Base-by-base conservation (phyloP, 2,797 vertebrate species). In the Buceros bicornis region DNA sequence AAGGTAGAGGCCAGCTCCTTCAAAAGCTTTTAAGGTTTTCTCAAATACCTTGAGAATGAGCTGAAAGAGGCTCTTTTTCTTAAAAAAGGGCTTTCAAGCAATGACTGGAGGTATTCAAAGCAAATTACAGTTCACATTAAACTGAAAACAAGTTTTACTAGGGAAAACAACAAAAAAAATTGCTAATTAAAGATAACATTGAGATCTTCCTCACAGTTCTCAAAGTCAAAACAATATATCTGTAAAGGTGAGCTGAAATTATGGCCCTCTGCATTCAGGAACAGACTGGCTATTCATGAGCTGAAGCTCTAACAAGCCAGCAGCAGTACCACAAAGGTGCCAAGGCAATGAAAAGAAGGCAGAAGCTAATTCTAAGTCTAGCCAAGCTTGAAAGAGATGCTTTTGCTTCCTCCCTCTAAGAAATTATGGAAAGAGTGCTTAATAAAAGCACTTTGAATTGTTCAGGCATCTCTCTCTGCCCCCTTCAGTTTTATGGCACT, bases 351-450 rank as follows among this genome's bases (percentile, higher is more conserved):
- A 54, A 61, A 83, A 16, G 45, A 74, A 81, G 71, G 40, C 47
- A 89, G 62, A 10, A 81, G 69, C 20, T 78, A 92, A 87, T 90
- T 90, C 66, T 14, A 69, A 84, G 31, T 26, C 33, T 16, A 95
- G 73, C 66, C 90, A 95, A 92, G 81, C 86, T 70, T 94, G 78
- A 92, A 89, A 87, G 50, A 87, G 10, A 45, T 69, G 26, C 11
- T 47, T 51, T 74, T 83, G 60, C 16, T 12, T 40, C 51, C 40
- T 77, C 69, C 53, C 81, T 61, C 43, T 24, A 65, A 61, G 58
- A 84, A 84, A 54, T 87, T 65, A 87, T 10, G 21, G 50, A 47
- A 87, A 87, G 33, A n/a, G 12, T 6, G 29, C 11, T 87, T 84
- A 93, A 87, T 84, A 72, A 87, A 70, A 69, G 37, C 43, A 31